phyloP scores from a whole-genome alignment of 2,797 vertebrate genomes.

The Amblyopsis hoosieri region DNA sequence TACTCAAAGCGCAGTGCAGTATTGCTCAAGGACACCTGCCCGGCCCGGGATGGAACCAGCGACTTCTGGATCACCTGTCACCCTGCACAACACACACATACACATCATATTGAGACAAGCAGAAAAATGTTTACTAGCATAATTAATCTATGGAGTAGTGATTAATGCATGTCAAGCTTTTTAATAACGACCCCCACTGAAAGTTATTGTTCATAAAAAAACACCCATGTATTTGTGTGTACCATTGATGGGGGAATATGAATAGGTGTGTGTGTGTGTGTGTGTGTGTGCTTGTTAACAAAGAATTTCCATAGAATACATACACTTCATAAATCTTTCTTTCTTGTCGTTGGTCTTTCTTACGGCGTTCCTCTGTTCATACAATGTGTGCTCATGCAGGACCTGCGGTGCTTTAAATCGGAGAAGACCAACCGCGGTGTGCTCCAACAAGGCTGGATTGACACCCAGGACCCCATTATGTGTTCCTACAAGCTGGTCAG shows the following conservation, averaged over 20 bases:
- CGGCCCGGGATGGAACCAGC: no score
- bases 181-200: constrained; percentile 25
- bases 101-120: not conserved
- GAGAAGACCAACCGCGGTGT: constrained; percentile 92
- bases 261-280: not conserved
- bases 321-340: no score
- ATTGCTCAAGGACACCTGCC: no score
- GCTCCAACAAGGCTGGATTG: constrained; percentile 94
- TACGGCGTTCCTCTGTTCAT: constrained; percentile 8
- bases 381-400: constrained; percentile 71
- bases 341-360: not conserved
- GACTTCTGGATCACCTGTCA: no score
- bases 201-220: constrained; percentile 18
- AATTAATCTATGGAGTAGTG: constrained; percentile 52
- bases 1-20: no score
- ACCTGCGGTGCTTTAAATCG: constrained; percentile 92
- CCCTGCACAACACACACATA: not conserved
- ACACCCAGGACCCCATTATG: constrained; percentile 93
- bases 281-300: not conserved
- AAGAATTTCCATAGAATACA: no score
- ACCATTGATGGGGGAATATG: constrained; percentile 5
- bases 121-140: constrained; percentile 35
- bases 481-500: constrained; percentile 98
- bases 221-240: constrained; percentile 23
- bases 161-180: constrained; percentile 42